Conservation (phyloP, 2,888 invertebrate species). For the Seira ritae region DNA sequence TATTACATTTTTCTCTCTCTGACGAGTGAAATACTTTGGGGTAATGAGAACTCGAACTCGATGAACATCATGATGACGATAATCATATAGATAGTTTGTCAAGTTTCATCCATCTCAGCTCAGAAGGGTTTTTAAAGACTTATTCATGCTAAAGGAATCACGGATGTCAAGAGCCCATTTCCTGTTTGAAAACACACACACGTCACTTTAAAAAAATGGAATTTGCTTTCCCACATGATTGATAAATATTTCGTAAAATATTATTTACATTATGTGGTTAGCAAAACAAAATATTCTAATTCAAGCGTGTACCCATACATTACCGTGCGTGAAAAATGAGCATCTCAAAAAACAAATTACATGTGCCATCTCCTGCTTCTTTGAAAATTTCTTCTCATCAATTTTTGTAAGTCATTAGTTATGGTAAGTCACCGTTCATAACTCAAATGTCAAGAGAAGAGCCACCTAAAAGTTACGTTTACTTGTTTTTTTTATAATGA, state of each 20-base stretch:
- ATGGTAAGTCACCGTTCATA: slow-evolving; percentile 39
- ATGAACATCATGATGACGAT: no score
- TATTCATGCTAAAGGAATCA: slow-evolving; percentile 21
- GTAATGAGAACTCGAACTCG: no score
- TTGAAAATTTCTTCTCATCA: background rate
- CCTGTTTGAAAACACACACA: background rate
- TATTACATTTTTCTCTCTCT: background rate
- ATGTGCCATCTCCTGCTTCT: slow-evolving; percentile 3
- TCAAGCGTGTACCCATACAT: no score
- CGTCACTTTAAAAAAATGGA: no score
- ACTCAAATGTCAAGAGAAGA: slow-evolving; percentile 44
- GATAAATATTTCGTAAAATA: no score
- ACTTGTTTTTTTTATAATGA: slow-evolving; percentile 24
- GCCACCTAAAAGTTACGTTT: slow-evolving; percentile 9
- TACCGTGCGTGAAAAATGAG: slow-evolving; percentile 18
- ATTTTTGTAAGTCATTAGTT: slow-evolving; percentile 27
- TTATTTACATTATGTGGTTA: no score
- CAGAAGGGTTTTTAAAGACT: no score
- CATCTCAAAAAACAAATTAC: slow-evolving; percentile 23
- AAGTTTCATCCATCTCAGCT: no score
- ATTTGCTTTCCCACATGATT: no score
- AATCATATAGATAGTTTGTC: no score
- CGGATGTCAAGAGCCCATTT: slow-evolving; percentile 29
- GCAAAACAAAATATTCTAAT: no score
- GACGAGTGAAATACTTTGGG: no score